Evolutionary conservation across 2,113 vertebrate genomes (phyloP), one percentile per base, ranked within the genome.

Genomic region (Planiliza haematocheilus): DNA sequence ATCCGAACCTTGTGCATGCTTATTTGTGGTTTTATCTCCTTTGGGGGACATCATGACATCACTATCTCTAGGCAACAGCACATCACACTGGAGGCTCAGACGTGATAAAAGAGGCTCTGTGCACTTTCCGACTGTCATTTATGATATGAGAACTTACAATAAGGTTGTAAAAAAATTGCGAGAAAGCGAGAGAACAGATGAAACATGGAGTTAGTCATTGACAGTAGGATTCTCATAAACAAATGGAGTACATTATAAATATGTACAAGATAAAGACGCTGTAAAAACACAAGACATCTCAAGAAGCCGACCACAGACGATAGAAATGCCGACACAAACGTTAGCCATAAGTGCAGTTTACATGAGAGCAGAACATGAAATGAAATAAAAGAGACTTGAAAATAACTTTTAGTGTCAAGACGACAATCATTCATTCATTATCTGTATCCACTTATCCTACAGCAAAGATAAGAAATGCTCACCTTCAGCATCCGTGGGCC

Each of bases 401-500:
- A 30, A 30, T 30, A 30, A 30, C 24, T 30, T n/a, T n/a, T 30
- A 30, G 24, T 30, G 24, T 30, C 24, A 2, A 30, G 24, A 30
- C 24, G 24, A 30, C 5, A n/a, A n/a, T n/a, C n/a, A n/a, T n/a
- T n/a, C n/a, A n/a, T n/a, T n/a, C n/a, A n/a, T n/a, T n/a, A n/a
- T n/a, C n/a, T n/a, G n/a, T n/a, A n/a, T n/a, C n/a, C n/a, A n/a
- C n/a, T n/a, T n/a, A n/a, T n/a, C n/a, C n/a, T n/a, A n/a, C n/a
- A n/a, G n/a, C n/a, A n/a, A n/a, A n/a, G n/a, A 30, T 30, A 30
- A 5, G 24, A 30, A 30, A 30, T 8, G 39, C 92, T 90, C 57
- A 99, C 98, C 95, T 92, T 99, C 98, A 0, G 86, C 81, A 0
- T 92, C 70, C 4, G 94, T 92, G 2, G 98, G 98, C 66, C 94